These are phyloP conservation scores for Plagodis dolabraria DNA, from an alignment of 2,888 invertebrate genomes.

Conservation along the genomic window DNA sequence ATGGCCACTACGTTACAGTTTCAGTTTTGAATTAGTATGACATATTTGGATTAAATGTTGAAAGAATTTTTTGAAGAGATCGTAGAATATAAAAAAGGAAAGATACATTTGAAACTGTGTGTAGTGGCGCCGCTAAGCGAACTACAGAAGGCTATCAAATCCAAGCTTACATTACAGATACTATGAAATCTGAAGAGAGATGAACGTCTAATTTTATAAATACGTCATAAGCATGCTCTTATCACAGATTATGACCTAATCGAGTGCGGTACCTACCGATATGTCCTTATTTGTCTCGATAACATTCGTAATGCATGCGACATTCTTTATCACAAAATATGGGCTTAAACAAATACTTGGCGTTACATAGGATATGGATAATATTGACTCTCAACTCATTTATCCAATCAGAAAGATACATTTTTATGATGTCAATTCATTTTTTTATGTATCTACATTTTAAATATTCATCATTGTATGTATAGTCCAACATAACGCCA, in stretches of 20 bases:
- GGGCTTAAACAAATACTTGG: constrained; percentile 14
- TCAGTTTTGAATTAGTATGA: constrained; percentile 48
- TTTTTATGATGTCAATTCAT: no score
- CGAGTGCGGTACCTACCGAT: constrained; percentile 73
- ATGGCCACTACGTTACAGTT: constrained; percentile 66
- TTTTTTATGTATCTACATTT: no score
- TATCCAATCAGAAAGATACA: no score
- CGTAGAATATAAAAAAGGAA: constrained; percentile 9
- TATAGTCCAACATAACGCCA: constrained; percentile 5
- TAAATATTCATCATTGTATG: no score
- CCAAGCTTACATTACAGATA: constrained; percentile 65
- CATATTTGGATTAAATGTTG: constrained; percentile 7
- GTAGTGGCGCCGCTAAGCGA: constrained; percentile 70
- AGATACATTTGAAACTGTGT: constrained; percentile 19
- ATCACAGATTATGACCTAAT: constrained; percentile 81
- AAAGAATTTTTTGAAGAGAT: constrained; percentile 14
- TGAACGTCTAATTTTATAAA: constrained; percentile 51
- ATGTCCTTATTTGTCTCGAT: constrained; percentile 63
- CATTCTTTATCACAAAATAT: constrained; percentile 35
- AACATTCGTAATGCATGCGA: constrained; percentile 39
- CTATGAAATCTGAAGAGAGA: constrained; percentile 63
- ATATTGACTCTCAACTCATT: no score
- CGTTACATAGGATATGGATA: constrained; percentile 4
- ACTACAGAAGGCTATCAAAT: constrained; percentile 81
- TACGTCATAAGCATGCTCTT: constrained; percentile 79